Conservation (phyloP, 1,140 invertebrate species). For the Apis dorsata region DNA sequence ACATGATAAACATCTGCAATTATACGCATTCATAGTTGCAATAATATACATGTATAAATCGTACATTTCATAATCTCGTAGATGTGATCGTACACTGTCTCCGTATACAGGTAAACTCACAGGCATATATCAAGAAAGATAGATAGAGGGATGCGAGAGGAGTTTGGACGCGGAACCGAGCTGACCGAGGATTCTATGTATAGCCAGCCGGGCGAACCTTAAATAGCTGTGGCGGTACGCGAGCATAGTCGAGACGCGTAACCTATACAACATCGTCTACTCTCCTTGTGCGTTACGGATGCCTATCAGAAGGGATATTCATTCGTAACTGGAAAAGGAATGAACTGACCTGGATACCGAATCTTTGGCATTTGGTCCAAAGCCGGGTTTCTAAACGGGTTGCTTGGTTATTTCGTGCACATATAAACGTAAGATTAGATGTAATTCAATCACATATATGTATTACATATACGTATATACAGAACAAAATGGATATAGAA, state of each 20-base stretch:
- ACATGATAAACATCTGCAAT: no score
- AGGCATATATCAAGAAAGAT: constrained; percentile 1
- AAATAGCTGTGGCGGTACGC: constrained; percentile 73
- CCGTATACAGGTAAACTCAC: neutral
- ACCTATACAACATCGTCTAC: constrained; percentile 42
- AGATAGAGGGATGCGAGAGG: constrained; percentile 8
- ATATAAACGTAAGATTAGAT: neutral
- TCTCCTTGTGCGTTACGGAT: neutral
- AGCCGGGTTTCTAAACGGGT: neutral
- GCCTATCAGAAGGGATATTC: constrained; percentile 3
- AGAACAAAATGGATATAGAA: neutral
- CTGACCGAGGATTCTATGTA: constrained; percentile 77
- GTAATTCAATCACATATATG: neutral
- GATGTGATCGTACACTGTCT: no score
- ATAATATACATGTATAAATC: neutral
- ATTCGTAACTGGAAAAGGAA: neutral
- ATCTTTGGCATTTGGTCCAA: neutral
- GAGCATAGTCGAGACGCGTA: constrained; percentile 45
- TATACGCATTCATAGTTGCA: neutral
- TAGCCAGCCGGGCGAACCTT: constrained; percentile 77
- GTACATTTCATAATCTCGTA: no score
- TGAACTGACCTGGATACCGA: constrained; percentile 21
- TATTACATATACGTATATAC: neutral
- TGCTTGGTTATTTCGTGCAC: neutral
- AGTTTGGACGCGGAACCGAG: constrained; percentile 68